Evolutionary conservation across 2,888 invertebrate genomes (phyloP).

Genomic region (Thalpophila matura): DNA sequence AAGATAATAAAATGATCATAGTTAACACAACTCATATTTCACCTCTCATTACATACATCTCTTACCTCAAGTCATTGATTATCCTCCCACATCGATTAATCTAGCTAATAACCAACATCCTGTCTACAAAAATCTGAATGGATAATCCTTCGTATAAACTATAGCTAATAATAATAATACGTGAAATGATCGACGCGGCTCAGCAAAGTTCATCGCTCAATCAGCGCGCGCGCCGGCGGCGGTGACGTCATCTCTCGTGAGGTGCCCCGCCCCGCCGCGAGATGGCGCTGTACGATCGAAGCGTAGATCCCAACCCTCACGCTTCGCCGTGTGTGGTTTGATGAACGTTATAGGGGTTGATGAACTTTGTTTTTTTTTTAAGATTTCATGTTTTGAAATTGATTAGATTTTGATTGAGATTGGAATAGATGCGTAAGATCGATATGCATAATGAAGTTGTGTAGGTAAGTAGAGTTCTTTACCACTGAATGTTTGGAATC

Average conservation of each 20-base stretch:
- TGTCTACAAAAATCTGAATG: constrained; percentile 82
- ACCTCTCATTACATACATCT: constrained; percentile 25
- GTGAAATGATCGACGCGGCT: constrained; percentile 82
- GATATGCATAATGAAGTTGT: not conserved
- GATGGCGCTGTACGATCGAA: constrained; percentile 85
- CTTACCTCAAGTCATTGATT: constrained; percentile 39
- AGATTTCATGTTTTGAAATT: constrained; percentile 18
- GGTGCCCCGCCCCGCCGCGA: constrained; percentile 81
- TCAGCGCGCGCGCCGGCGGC: constrained; percentile 79
- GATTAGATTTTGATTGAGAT: constrained; percentile 27
- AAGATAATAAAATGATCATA: not conserved
- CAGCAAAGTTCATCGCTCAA: constrained; percentile 88
- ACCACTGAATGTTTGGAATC: not conserved
- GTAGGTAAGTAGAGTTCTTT: not conserved
- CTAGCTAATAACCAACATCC: constrained; percentile 68
- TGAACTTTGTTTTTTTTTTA: constrained; percentile 57
- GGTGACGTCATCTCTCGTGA: constrained; percentile 86
- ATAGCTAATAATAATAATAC: constrained; percentile 83
- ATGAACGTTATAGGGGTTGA: constrained; percentile 55
- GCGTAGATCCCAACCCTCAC: constrained; percentile 64
- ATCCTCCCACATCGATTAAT: constrained; percentile 47
- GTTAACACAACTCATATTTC: constrained; percentile 29
- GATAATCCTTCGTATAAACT: constrained; percentile 81
- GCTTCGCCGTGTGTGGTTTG: constrained; percentile 76
- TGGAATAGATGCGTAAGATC: not conserved